phyloP scores from a whole-genome alignment of 2,888 invertebrate species.

The Oxycera nigricornis region DNA sequence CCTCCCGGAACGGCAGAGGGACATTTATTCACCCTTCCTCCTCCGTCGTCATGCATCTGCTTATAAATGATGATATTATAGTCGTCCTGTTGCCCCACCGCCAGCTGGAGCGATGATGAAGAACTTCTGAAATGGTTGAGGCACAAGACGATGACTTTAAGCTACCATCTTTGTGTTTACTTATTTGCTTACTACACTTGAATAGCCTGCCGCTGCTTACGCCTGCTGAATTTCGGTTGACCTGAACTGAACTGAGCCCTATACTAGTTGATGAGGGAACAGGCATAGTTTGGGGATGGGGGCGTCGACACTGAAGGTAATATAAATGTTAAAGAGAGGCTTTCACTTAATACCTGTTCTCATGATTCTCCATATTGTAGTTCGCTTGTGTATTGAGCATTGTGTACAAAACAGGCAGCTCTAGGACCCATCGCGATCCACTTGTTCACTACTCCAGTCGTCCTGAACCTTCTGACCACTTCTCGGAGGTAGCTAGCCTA shows the following conservation, averaged over 20 bases:
- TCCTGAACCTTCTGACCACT: neutral
- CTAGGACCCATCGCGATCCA: neutral
- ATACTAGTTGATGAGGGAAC: neutral
- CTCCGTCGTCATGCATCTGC: too few relatives aligned
- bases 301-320: neutral
- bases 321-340: slow-evolving; percentile 8
- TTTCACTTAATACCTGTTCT: slow-evolving; percentile 4
- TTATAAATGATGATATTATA: too few relatives aligned
- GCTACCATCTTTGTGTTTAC: slow-evolving; percentile 24
- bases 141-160: slow-evolving; percentile 12
- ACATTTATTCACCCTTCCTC: too few relatives aligned
- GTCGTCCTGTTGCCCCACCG: too few relatives aligned
- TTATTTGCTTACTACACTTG: slow-evolving; percentile 18
- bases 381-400: slow-evolving; percentile 12
- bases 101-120: too few relatives aligned
- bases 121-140: too few relatives aligned
- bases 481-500: neutral
- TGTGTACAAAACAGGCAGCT: neutral
- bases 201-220: slow-evolving; percentile 15
- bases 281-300: neutral
- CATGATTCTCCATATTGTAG: slow-evolving; percentile 9
- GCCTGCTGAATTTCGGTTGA: too few relatives aligned
- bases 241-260: neutral
- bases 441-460: neutral
- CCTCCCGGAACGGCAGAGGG: too few relatives aligned